Evolutionary conservation across 30 jellyfish, hydroid and myxozoan species (phyloP).

Genomic region (Aurelia aurita): DNA sequence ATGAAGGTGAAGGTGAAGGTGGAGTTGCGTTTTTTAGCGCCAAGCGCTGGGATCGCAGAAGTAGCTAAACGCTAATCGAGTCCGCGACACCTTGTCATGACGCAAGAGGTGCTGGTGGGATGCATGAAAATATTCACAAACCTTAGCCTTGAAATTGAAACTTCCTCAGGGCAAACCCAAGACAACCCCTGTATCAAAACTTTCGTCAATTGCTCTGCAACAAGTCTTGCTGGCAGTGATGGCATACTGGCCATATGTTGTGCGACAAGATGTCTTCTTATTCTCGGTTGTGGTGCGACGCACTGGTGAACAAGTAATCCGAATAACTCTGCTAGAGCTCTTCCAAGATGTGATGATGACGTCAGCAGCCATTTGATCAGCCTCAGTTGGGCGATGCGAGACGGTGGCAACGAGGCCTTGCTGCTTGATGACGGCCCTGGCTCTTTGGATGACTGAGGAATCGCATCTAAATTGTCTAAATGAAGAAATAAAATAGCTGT

Average conservation of each 20-base stretch:
- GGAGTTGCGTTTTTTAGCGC: too few species aligned
- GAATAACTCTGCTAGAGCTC: constrained; percentile 92
- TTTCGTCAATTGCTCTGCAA: constrained; percentile 81
- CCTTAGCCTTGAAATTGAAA: constrained; percentile 80
- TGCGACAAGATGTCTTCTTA: constrained; percentile 76
- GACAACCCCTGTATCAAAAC: constrained; percentile 81
- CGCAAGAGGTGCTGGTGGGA: too few species aligned
- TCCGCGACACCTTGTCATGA: too few species aligned
- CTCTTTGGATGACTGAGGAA: not conserved
- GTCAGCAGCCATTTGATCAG: constrained; percentile 92
- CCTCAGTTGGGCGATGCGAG: constrained; percentile 80
- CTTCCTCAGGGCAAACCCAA: constrained; percentile 88
- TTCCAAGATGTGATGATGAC: constrained; percentile 95
- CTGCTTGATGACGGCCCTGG: constrained; percentile 32
- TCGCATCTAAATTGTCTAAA: not conserved
- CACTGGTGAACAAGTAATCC: constrained; percentile 96
- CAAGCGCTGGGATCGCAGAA: too few species aligned
- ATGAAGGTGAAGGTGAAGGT: too few species aligned
- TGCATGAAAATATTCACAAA: not conserved
- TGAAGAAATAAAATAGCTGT: too few species aligned
- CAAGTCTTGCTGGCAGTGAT: constrained; percentile 80
- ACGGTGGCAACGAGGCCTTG: constrained; percentile 64
- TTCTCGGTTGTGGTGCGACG: constrained; percentile 89
- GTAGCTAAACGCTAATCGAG: too few species aligned
- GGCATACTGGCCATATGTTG: constrained; percentile 78